These are phyloP conservation scores for Ormyrus thymus DNA, from an alignment of 2,888 invertebrate species.

Conservation along the genomic window DNA sequence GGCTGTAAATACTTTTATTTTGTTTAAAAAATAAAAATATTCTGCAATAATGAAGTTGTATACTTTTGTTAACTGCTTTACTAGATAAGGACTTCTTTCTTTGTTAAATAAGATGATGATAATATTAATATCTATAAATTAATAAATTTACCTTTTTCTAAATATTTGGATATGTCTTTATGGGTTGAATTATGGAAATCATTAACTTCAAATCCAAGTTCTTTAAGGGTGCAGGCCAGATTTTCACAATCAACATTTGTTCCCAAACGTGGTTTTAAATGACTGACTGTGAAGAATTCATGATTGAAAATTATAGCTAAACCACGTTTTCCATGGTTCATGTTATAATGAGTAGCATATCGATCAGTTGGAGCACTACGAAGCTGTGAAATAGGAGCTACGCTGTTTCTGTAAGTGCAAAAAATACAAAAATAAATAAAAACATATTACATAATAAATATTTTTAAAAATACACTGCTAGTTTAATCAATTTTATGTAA, in stretches of 20 bases:
- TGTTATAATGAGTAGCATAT: conserved; percentile 87
- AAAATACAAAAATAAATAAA: neutral
- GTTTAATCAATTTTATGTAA: no score
- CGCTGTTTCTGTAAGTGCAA: conserved; percentile 60
- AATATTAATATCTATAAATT: conserved; percentile 4
- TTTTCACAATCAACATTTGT: conserved; percentile 91
- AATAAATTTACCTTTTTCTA: conserved; percentile 78
- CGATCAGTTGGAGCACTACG: conserved; percentile 75
- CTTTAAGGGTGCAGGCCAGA: conserved; percentile 80
- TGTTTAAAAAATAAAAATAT: no score
- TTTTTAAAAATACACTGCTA: no score
- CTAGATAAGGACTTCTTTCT: no score
- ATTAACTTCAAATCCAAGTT: conserved; percentile 84
- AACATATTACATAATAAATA: neutral
- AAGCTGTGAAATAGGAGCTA: conserved; percentile 62
- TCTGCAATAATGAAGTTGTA: no score
- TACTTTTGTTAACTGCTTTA: no score
- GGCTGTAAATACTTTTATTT: no score
- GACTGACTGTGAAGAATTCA: conserved; percentile 85
- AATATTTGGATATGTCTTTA: conserved; percentile 81
- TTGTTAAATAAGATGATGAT: neutral
- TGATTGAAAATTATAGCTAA: conserved; percentile 94
- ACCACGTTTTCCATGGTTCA: conserved; percentile 89
- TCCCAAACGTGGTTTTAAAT: conserved; percentile 85
- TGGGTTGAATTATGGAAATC: conserved; percentile 83